Conservation (phyloP, 2,113 vertebrate species). For the Andinoacara biseriatus region DNA sequence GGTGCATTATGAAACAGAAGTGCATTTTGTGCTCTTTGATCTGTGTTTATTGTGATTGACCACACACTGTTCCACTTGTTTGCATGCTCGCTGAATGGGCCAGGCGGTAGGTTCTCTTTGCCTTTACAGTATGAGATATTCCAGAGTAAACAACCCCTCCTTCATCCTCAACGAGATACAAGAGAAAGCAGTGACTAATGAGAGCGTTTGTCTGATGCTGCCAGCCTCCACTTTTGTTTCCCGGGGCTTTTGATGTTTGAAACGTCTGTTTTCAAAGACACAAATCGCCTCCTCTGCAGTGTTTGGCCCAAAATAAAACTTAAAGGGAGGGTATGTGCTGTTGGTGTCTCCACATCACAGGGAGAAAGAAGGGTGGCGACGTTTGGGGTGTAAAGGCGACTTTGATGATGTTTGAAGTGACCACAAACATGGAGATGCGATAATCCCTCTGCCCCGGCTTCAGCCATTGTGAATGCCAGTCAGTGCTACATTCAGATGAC, state of each 20-base stretch:
- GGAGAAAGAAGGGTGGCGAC: slow-evolving; percentile 39
- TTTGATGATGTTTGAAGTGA: slow-evolving; percentile 63
- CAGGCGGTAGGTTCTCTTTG: slow-evolving; percentile 63
- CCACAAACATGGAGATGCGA: slow-evolving; percentile 48
- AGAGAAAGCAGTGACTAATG: slow-evolving; percentile 77
- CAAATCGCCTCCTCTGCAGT: slow-evolving; percentile 72
- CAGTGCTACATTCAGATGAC: neutral
- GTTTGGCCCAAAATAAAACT: slow-evolving; percentile 80
- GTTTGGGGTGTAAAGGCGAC: slow-evolving; percentile 50
- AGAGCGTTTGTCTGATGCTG: slow-evolving; percentile 74
- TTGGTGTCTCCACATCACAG: slow-evolving; percentile 71
- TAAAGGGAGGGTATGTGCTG: slow-evolving; percentile 49
- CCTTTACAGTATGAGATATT: slow-evolving; percentile 72
- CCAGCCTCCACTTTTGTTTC: slow-evolving; percentile 75
- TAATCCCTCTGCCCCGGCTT: neutral
- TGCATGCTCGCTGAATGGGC: slow-evolving; percentile 57
- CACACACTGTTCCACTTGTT: slow-evolving; percentile 67
- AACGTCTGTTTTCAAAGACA: slow-evolving; percentile 74
- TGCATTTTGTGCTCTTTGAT: slow-evolving; percentile 68
- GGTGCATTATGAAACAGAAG: slow-evolving; percentile 59
- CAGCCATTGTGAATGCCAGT: neutral
- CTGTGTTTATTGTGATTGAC: slow-evolving; percentile 67
- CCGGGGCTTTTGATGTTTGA: slow-evolving; percentile 76
- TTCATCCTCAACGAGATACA: slow-evolving; percentile 47
- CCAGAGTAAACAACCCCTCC: slow-evolving; percentile 73